Base-by-base conservation (phyloP, 2,888 invertebrate genomes). In the Melinaea menophilus region DNA sequence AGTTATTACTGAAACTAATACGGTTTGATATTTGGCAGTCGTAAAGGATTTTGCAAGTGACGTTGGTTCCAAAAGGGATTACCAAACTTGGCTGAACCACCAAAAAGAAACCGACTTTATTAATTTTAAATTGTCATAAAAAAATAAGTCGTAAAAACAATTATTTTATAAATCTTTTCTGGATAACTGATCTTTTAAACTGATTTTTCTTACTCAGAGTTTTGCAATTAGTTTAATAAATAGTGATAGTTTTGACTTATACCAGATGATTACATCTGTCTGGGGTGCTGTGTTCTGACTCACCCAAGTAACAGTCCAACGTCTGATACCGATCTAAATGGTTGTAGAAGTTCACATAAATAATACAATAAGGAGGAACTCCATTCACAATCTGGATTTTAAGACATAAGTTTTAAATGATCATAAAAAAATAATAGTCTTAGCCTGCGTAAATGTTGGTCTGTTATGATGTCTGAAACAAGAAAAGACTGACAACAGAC, bases 251-350 rank as follows among this genome's bases (percentile, higher is more conserved):
- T 9, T 41, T 41, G 41, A 41, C 5, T 9, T 2, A 41, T 41
- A 3, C 41, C 41, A 11, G 9, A 41, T 2, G 41, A 41, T 12
- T 12, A 55, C n/a, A n/a, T 3, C 12, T 11, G 56, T 61, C 48
- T 12, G 59, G 63, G 61, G 55, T 61, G 51, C 65, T 63, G 59
- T 61, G 31, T 22, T 22, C 22, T 67, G 67, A 67, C 59, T 67
- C 67, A 67, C 59, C 57, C 62, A 58, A 58, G 13, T 55, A 41
- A 51, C 51, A 59, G 57, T 57, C 60, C 65, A 65, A 61, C 56
- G 31, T 47, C 11, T 46, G 67, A 67, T 66, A 68, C 47, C 41
- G 55, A 68, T 68, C 65, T 63, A 58, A 73, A 75, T 56, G 54
- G 13, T 56, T 51, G 51, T 62, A 54, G 62, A 51, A 51, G 31